Base-by-base conservation (phyloP, 2,113 vertebrate genomes). In the Riparia riparia region DNA sequence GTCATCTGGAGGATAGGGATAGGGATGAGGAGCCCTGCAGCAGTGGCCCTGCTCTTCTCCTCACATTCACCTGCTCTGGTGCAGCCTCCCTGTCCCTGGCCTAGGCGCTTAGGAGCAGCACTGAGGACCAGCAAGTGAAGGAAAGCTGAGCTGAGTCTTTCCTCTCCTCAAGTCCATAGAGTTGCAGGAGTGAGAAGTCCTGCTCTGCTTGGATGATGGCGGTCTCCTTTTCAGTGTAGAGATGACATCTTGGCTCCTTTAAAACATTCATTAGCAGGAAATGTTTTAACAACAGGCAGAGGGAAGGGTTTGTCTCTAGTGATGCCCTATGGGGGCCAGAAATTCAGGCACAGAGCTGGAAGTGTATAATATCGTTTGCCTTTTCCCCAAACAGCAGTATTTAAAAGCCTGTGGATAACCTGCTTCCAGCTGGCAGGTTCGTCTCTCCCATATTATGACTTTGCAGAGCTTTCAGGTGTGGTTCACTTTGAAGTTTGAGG, bases 401-500 rank as follows among this genome's bases (percentile, higher is more conserved):
- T 90, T 91, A 77, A 91, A 89, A 82, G 22, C 42, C 39, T 1
- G 1, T 85, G 37, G 24, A 54, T 73, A 66, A 77, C 45, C 53
- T 79, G 53, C 70, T 87, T 93, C 78, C 42, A 29, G 1, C 70
- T 65, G 73, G 63, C 3, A 13, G 53, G 58, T 91, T 41, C 0
- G 0, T 72, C 50, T 84, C 60, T 80, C 44, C 39, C 0, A 0
- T 39, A 13, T 89, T 84, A 64, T 0, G 1, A 44, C 73, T 89
- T 72, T 16, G 16, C 45, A 50, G 63, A 80, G 47, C 44, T 84
- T 82, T 93, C 71, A 70, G 89, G 78, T 70, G 90, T 0, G 17
- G 78, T 81, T 91, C 39, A 10, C 84, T 96, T 93, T 96, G 91
- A 96, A 91, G 91, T 85, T 88, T 73, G 66, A 70, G 63, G 63